Base-by-base conservation (phyloP, 92 coral and sea anemone genomes). In the Phenganax subtilis region DNA sequence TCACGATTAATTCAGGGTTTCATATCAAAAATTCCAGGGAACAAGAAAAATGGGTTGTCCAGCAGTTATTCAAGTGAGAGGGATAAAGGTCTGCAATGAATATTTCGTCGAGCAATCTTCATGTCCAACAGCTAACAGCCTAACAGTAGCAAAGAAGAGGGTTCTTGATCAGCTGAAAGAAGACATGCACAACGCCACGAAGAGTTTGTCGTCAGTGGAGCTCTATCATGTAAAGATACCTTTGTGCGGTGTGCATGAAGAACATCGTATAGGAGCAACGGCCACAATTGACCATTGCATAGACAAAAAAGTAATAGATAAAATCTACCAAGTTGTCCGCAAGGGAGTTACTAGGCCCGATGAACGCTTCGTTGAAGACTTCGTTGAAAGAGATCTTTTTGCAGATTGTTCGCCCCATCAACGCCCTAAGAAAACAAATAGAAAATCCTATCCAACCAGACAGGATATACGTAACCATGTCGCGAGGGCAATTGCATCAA, bases 21-120 rank as follows among this genome's bases (percentile, higher is more conserved):
- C 72, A 10, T 86, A 86, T 71, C 84, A 77, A 60, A 87, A 87
- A 75, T 80, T 87, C 62, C 90, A 87, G 66, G 90, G 90, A 6
- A 84, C 83, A 51, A 65, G 88, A 56, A 87, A 87, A 80, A 57
- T 87, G 29, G 87, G 84, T 55, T 87, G 90, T 57, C 82, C 81
- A 15, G 87, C 87, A 31, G 84, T 29, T 15, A 84, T 87, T 12
- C 85, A 84, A 76, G 71, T 80, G 20, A 62, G 87, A 51, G 57
- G 85, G 3, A 60, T 87, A 2, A 72, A 53, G 63, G 75, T 74
- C 10, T 85, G 17, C 52, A 6, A 55, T 31, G 84, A 88, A 29
- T 85, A 85, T 82, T 44, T 56, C 16, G 73, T 85, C 14, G 81
- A 71, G 29, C 12, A 80, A 81, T 17, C 61, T 4, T 71, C 77